Conservation (phyloP, 2,888 invertebrate species). For the Euzetes globulus region DNA sequence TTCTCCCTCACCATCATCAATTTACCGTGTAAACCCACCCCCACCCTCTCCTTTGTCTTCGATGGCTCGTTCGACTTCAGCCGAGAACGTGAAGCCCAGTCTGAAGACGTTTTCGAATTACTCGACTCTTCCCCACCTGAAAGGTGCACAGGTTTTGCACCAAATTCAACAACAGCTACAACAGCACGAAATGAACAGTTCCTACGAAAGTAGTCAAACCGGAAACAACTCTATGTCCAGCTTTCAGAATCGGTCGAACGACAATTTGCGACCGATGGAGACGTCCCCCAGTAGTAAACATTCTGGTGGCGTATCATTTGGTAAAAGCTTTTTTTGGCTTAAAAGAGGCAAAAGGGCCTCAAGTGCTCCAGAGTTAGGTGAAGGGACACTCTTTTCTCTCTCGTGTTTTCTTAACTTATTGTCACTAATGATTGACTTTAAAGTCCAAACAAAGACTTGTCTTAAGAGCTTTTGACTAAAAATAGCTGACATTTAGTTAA, state of each 20-base stretch:
- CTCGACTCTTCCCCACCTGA: constrained; percentile 42
- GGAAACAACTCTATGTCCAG: constrained; percentile 1
- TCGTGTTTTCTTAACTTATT: neutral
- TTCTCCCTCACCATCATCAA: constrained; percentile 19
- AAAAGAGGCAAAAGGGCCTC: constrained; percentile 61
- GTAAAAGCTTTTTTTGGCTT: constrained; percentile 55
- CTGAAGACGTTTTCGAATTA: neutral
- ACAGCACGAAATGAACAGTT: constrained; percentile 29
- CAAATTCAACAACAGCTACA: constrained; percentile 39
- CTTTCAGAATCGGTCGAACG: constrained; percentile 6
- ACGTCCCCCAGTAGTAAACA: constrained; percentile 29
- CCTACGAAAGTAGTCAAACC: neutral
- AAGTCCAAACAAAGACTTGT: constrained; percentile 8
- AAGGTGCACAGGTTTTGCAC: constrained; percentile 38
- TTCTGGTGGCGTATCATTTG: constrained; percentile 60
- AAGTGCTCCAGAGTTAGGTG: constrained; percentile 88
- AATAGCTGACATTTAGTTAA: constrained; percentile 10
- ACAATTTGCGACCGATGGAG: neutral
- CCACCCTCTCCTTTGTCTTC: neutral
- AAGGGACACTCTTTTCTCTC: constrained; percentile 41
- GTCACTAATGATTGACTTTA: constrained; percentile 20
- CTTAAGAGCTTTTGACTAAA: constrained; percentile 13
- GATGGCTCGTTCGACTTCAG: constrained; percentile 34
- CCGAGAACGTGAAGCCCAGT: constrained; percentile 30
- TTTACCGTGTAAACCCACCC: constrained; percentile 19